phyloP scores from a whole-genome alignment of 1,140 invertebrate species.

The Cyphomyrmex costatus region DNA sequence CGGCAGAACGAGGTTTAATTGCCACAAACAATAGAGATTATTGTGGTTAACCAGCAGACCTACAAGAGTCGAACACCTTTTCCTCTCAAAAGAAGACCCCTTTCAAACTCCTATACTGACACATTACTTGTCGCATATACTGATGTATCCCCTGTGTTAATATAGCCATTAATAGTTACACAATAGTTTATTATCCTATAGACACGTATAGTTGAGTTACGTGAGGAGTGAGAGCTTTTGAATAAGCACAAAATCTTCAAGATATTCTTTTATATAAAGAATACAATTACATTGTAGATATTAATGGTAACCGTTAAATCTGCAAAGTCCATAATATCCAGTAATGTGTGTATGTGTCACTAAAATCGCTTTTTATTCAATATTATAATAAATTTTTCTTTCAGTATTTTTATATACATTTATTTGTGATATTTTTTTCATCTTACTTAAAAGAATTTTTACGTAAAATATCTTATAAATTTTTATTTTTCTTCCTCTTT shows the following conservation, averaged over 20 bases:
- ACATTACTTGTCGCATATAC: conserved; percentile 2
- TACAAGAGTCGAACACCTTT: neutral
- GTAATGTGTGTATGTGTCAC: neutral
- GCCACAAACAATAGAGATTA: conserved; percentile 74
- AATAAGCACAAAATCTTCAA: neutral
- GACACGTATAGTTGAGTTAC: neutral
- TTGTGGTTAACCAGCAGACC: conserved; percentile 52
- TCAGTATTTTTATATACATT: neutral
- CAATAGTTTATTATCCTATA: conserved; percentile 29
- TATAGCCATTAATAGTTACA: conserved; percentile 6
- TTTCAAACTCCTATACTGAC: neutral
- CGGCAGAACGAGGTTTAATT: conserved; percentile 67
- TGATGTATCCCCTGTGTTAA: neutral
- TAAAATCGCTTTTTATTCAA: neutral
- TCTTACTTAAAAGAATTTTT: neutral
- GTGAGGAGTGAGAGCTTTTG: neutral
- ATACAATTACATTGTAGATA: neutral
- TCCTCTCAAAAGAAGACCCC: neutral
- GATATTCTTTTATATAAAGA: neutral
- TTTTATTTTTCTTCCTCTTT: neutral
- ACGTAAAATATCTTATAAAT: neutral
- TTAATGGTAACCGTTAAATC: neutral
- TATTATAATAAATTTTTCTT: neutral
- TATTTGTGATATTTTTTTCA: neutral
- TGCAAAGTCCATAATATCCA: neutral